Percentiles rank a stretch among this genome's conserved stretches.
These are phyloP conservation scores for Fissipunctia ypsillon DNA, from an alignment of 2,888 invertebrate genomes.

Conservation along the genomic window DNA sequence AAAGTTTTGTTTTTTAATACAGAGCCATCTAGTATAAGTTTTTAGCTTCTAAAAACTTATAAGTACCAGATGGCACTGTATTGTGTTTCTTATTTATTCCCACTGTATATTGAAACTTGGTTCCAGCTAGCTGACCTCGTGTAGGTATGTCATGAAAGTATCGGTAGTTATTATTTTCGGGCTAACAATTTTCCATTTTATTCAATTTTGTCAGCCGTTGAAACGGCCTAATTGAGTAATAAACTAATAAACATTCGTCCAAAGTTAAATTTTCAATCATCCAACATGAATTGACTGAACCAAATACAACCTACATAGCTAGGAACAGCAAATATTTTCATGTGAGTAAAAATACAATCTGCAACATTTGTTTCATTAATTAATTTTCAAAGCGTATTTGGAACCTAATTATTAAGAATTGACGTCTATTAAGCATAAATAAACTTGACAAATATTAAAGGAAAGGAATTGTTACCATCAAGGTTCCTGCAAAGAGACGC, in stretches of 20 bases:
- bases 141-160: background rate
- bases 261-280: slow-evolving; percentile 16
- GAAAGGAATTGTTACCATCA: background rate
- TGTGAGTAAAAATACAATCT: background rate
- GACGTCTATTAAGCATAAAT: background rate
- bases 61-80: too few species aligned
- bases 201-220: background rate
- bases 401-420: background rate
- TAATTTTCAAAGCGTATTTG: background rate
- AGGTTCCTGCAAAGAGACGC: too few species aligned
- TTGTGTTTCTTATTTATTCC: background rate
- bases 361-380: slow-evolving; percentile 1
- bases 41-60: too few species aligned
- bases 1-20: too few species aligned
- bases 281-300: slow-evolving; percentile 6
- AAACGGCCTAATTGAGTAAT: background rate
- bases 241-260: slow-evolving; percentile 5
- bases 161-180: background rate
- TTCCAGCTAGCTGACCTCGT: background rate
- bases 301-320: background rate
- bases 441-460: background rate
- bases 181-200: slow-evolving; percentile 13
- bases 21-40: too few species aligned
- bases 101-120: background rate
- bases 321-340: slow-evolving; percentile 1